Percentiles rank a stretch among this genome's conserved stretches.
Conservation (phyloP, 2,797 vertebrate species). For the Sebastes reedi region DNA sequence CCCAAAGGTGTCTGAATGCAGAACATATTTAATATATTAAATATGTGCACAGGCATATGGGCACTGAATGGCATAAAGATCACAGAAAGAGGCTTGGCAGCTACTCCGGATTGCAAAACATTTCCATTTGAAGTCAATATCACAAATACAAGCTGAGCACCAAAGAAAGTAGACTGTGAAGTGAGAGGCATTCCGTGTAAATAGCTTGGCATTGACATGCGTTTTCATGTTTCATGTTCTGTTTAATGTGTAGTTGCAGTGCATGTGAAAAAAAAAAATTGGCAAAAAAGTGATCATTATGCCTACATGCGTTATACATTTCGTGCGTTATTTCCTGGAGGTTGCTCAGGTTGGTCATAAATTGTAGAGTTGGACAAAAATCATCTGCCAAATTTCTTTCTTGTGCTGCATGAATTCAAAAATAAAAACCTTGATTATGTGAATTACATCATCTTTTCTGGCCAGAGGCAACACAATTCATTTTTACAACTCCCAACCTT, state of each 20-base stretch:
- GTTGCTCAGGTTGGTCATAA: neutral
- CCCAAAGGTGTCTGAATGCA: neutral
- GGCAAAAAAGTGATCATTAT: neutral
- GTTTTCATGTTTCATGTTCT: neutral
- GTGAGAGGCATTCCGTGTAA: neutral
- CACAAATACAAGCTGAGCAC: neutral
- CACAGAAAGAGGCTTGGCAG: neutral
- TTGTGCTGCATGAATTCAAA: neutral
- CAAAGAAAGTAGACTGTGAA: neutral
- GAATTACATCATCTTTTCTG: neutral
- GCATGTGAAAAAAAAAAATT: neutral
- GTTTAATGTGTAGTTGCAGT: neutral
- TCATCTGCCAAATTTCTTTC: neutral
- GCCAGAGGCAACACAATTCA: neutral
- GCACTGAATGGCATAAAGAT: neutral
- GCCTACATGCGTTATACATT: neutral
- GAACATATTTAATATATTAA: neutral
- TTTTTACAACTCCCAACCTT: constrained; percentile 28
- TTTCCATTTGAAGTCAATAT: constrained; percentile 1
- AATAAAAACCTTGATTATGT: neutral
- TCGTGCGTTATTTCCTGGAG: neutral
- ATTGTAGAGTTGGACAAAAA: neutral
- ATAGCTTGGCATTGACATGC: neutral
- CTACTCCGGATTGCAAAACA: neutral
- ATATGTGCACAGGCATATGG: neutral